Percentiles rank a stretch among this genome's conserved stretches.
Evolutionary conservation across 2,113 vertebrate genomes (phyloP).

Genomic region (Paraplagusia blochii): DNA sequence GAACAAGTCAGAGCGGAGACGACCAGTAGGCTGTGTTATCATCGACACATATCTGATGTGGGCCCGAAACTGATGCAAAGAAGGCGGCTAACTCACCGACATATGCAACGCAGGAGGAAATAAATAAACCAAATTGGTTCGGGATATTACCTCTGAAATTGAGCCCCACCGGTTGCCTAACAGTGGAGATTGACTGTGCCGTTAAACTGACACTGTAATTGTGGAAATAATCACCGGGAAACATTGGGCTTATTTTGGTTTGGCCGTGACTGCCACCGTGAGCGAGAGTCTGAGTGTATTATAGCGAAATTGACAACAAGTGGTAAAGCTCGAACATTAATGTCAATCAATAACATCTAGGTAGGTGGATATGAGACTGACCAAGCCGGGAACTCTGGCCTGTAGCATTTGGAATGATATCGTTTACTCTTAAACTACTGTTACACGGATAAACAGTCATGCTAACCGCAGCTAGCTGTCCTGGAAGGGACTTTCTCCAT

Average conservation of each 20-base stretch:
- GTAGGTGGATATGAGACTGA: conserved; percentile 1
- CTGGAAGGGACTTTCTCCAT: conserved; percentile 15
- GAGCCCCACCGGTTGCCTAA: rapidly evolving
- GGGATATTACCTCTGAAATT: not conserved
- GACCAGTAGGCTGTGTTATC: conserved; percentile 37
- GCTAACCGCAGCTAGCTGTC: conserved; percentile 55
- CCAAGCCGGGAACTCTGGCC: not conserved
- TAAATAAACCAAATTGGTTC: conserved; percentile 9
- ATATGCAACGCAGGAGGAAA: conserved; percentile 11
- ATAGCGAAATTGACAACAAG: conserved; percentile 20
- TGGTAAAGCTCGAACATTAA: conserved; percentile 3
- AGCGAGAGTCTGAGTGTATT: conserved; percentile 22
- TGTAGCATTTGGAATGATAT: not conserved
- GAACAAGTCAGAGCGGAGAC: conserved; percentile 25
- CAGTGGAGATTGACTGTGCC: not conserved
- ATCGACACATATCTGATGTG: conserved; percentile 56
- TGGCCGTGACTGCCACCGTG: conserved; percentile 16
- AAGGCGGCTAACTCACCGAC: conserved; percentile 34
- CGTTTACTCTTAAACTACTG: not conserved
- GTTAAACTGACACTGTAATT: not conserved
- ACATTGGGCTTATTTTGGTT: conserved; percentile 24
- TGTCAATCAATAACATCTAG: not conserved
- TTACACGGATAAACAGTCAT: conserved; percentile 40
- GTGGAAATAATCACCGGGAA: conserved; percentile 19
- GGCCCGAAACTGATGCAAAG: conserved; percentile 52